Evolutionary conservation across 2,797 vertebrate species (phyloP), one percentile per base, ranked within the genome.

Genomic region (Mormyrus proboscirostris): DNA sequence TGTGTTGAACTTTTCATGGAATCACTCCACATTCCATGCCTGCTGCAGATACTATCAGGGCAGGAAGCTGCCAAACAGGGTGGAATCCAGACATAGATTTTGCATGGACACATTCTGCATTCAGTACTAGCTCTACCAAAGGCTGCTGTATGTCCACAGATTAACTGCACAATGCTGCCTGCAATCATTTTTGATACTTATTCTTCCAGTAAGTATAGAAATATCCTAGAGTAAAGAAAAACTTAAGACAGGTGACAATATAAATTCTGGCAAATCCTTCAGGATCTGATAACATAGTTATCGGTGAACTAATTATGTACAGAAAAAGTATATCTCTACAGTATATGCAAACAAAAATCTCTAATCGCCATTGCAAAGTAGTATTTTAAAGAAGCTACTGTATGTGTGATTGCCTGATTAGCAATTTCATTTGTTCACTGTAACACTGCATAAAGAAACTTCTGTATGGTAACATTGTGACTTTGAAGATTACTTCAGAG

Each of bases 271-370:
- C 9, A 41, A 90, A 73, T 86, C 79, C 87, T 38, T 14, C 16
- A 62, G 55, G 87, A 85, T 47, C 47, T 41, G 47, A 38, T 22
- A 59, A 86, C 25, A 49, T 4, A 7, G 55, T 73, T 90, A 88
- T 85, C 89, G 25, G 38, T 55, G 62, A 9, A 57, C 89, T 73
- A 90, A 90, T 90, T 88, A 86, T 53, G 2, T 8, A 33, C 57
- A 76, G 22, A 86, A 76, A 73, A 84, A 53, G 53, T 14, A 29
- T 4, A 55, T 76, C 22, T 55, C 22, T 33, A 29, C 29, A 29
- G 1, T 29, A 16, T 69, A 53, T 44, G 55, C 19, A 84, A 51
- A 12, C 14, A 22, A 38, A 49, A 50, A 62, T 86, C 89, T 10
- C 25, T 90, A 69, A 88, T 83, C 88, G 69, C 55, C 87, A 84